phyloP scores from a whole-genome alignment of 2,113 vertebrate species.

The Colistium nudipinnis region DNA sequence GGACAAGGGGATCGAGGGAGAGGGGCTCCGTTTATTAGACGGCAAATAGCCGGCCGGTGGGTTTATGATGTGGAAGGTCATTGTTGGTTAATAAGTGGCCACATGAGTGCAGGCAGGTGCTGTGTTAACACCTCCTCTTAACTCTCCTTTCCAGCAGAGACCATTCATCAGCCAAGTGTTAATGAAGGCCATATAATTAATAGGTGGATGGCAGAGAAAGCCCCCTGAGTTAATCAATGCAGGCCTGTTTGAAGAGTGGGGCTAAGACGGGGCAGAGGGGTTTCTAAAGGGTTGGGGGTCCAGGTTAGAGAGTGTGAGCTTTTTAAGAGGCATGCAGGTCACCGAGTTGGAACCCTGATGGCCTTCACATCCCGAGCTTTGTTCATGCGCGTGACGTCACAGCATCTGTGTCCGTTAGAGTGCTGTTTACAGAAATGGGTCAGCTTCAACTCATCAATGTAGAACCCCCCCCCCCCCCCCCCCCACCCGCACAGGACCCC shows the following conservation, averaged over 20 bases:
- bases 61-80: conserved; percentile 87
- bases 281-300: conserved; percentile 40
- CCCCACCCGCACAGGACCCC: no score
- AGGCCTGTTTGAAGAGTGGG: conserved; percentile 79
- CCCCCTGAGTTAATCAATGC: conserved; percentile 77
- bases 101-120: conserved; percentile 85
- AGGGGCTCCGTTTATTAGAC: conserved; percentile 83
- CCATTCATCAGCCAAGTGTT: conserved; percentile 83
- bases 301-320: conserved; percentile 40
- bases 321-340: conserved; percentile 57
- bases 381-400: conserved; percentile 25
- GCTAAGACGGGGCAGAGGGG: conserved; percentile 58
- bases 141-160: conserved; percentile 75
- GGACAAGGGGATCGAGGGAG: conserved; percentile 39
- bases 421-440: conserved; percentile 24
- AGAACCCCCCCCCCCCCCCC: background rate
- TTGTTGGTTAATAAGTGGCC: conserved; percentile 87
- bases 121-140: conserved; percentile 87
- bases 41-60: conserved; percentile 82
- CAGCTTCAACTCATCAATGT: background rate
- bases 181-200: conserved; percentile 84
- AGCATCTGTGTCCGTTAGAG: conserved; percentile 1
- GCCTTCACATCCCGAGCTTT: conserved; percentile 44
- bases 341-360: conserved; percentile 47
- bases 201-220: conserved; percentile 79